These are phyloP conservation scores for Himalopsyche japonica DNA, from an alignment of 2,888 invertebrate species.

Conservation along the genomic window DNA sequence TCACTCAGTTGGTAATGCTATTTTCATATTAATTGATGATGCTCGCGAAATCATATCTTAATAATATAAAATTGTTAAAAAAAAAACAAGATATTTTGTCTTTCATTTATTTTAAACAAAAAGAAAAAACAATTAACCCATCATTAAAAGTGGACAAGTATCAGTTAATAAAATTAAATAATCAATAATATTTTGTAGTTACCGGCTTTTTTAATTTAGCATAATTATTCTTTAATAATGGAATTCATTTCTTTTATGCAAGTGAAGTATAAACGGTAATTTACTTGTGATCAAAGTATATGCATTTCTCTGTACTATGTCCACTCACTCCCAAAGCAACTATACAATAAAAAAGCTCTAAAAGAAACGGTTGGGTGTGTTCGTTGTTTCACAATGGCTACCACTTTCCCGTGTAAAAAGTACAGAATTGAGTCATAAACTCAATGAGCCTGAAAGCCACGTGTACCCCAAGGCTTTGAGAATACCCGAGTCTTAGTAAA, in stretches of 20 bases:
- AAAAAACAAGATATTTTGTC: too few species aligned
- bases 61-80: too few species aligned
- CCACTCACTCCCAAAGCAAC: constrained; percentile 3
- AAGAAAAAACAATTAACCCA: too few species aligned
- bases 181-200: neutral
- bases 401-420: constrained; percentile 26
- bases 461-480: constrained; percentile 21
- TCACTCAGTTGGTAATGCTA: too few species aligned
- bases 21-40: too few species aligned
- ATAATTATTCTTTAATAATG: neutral
- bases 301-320: neutral
- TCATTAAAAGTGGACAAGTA: too few species aligned
- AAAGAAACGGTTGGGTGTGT: neutral
- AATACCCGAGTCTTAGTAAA: constrained; percentile 9
- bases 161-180: too few species aligned
- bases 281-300: neutral
- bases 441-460: constrained; percentile 36
- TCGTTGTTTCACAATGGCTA: neutral
- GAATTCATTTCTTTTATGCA: neutral
- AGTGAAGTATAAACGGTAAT: neutral
- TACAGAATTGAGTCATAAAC: constrained; percentile 30
- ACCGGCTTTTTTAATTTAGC: too few species aligned
- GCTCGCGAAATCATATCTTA: too few species aligned
- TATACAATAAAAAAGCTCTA: constrained; percentile 25
- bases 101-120: too few species aligned